phyloP scores from a whole-genome alignment of 2,113 vertebrate species.

The Puma concolor region DNA sequence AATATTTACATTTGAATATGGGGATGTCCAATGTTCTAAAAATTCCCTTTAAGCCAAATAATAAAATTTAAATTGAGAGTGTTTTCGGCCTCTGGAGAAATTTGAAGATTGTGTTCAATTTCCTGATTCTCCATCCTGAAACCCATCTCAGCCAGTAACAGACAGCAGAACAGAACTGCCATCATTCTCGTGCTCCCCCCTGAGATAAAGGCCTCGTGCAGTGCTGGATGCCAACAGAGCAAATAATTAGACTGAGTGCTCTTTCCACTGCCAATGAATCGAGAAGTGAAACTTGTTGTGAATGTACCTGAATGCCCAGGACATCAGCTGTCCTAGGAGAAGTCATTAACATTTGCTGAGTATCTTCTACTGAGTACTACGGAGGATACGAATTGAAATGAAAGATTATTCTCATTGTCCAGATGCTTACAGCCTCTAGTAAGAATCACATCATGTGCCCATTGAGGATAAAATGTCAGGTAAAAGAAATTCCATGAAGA shows the following conservation, averaged over 20 bases:
- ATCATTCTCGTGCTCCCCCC: background rate
- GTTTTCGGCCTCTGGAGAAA: background rate
- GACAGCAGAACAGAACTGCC: background rate
- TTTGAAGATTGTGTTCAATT: background rate
- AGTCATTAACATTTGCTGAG: background rate
- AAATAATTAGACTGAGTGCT: background rate
- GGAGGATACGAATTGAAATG: background rate
- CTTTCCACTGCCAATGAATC: background rate
- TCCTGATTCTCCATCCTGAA: background rate
- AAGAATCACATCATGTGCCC: background rate
- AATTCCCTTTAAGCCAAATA: background rate
- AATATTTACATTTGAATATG: background rate
- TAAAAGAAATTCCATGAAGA: background rate
- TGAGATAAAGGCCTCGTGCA: background rate
- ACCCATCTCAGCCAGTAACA: background rate
- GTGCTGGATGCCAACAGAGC: background rate
- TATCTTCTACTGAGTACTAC: background rate
- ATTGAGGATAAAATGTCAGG: background rate
- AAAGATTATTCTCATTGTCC: background rate
- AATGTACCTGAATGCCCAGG: background rate
- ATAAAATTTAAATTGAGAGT: background rate
- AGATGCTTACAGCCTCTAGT: background rate
- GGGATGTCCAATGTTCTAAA: background rate
- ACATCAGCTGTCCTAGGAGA: background rate
- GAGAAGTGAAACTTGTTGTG: background rate